Conservation (phyloP, 2,113 vertebrate species). For the Salminus brasiliensis region DNA sequence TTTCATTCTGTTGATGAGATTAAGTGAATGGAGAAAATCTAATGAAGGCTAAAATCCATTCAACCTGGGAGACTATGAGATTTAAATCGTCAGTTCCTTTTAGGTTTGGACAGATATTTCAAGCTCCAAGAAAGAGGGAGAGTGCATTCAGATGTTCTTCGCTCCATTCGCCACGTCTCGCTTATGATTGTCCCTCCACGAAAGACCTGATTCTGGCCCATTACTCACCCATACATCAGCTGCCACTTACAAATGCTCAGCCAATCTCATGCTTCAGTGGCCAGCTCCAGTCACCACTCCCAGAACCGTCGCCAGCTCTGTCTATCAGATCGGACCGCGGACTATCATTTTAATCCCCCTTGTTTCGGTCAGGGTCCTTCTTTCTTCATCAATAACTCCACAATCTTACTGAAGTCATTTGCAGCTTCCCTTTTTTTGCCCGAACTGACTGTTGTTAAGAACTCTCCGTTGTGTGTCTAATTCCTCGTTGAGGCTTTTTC, state of each 20-base stretch:
- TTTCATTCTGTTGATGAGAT: no score
- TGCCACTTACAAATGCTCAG: slow-evolving; percentile 42
- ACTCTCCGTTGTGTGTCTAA: neutral
- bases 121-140: neutral
- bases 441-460: neutral
- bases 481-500: neutral
- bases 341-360: slow-evolving; percentile 21
- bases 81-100: neutral
- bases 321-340: slow-evolving; percentile 29
- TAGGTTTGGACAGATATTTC: no score
- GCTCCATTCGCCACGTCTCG: neutral
- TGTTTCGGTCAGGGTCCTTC: slow-evolving; percentile 3
- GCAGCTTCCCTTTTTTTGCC: neutral
- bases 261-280: slow-evolving; percentile 52
- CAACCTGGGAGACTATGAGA: no score
- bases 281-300: slow-evolving; percentile 21
- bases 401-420: slow-evolving; percentile 12
- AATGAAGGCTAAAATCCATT: no score
- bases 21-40: no score
- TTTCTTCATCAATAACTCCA: neutral
- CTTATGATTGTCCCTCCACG: slow-evolving; percentile 23
- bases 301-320: slow-evolving; percentile 25
- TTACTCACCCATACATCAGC: slow-evolving; percentile 35
- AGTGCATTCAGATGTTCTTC: neutral
- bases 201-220: slow-evolving; percentile 21